A percentile compares a stretch with the other conserved stretches of the same genome.
These are phyloP conservation scores for Cephus sareptanus DNA, from an alignment of 2,888 invertebrate species.

Conservation along the genomic window DNA sequence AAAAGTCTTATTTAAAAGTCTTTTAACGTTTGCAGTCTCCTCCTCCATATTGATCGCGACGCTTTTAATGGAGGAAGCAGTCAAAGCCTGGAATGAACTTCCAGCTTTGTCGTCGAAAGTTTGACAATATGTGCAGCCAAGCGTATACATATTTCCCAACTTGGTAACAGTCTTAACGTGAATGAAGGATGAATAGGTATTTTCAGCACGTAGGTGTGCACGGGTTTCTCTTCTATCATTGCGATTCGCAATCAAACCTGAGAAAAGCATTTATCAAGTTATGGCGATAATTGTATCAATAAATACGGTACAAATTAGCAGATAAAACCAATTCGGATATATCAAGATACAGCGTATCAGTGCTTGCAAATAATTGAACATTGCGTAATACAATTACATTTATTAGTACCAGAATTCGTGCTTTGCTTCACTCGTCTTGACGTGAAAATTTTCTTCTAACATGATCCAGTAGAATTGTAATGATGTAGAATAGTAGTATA, in stretches of 20 bases:
- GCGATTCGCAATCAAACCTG: not conserved
- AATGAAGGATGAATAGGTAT: not conserved
- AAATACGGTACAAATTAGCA: no score
- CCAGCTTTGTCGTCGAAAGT: not conserved
- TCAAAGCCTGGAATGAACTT: not conserved
- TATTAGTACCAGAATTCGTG: not conserved
- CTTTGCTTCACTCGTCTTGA: not conserved
- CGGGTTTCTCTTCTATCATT: not conserved
- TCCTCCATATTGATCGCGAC: not conserved
- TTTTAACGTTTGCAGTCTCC: not conserved
- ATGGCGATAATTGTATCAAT: no score
- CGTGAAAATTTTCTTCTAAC: not conserved
- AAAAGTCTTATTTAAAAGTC: not conserved
- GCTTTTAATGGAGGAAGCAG: not conserved
- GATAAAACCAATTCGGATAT: no score
- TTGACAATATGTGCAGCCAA: not conserved
- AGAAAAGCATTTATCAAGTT: not conserved
- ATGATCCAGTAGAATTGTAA: not conserved
- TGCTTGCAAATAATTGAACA: not conserved
- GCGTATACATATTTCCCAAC: not conserved
- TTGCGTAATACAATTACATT: not conserved
- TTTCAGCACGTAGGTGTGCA: not conserved
- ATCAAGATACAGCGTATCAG: not conserved
- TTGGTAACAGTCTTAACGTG: not conserved
- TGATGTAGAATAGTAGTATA: not conserved